Conservation (phyloP, 2,113 vertebrate genomes). For the Hiodon tergisus region DNA sequence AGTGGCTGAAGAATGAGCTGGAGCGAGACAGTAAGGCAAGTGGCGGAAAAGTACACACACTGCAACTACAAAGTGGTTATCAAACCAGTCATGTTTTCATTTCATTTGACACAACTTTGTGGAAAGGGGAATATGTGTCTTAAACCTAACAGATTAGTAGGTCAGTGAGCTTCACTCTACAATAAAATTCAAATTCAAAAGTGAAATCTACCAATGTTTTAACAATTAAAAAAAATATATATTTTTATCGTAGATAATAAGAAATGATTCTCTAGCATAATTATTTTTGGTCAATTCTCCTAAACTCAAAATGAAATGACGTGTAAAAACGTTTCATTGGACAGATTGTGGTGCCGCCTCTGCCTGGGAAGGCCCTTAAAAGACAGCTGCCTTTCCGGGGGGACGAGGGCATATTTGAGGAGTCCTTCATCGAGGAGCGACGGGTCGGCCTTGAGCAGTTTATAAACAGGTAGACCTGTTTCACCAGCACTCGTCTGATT, state of each 20-base stretch:
- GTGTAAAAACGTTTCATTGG: not conserved
- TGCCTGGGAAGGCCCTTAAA: slow-evolving; percentile 96
- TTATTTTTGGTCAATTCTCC: not conserved
- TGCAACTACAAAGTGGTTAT: too few species aligned
- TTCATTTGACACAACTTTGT: too few species aligned
- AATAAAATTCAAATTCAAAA: too few species aligned
- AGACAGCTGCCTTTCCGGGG: slow-evolving; percentile 95
- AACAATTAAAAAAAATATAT: too few species aligned
- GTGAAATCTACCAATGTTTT: too few species aligned
- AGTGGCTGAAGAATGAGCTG: slow-evolving; percentile 98
- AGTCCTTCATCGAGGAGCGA: slow-evolving; percentile 94
- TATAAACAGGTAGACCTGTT: slow-evolving; percentile 88
- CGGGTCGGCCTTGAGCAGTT: slow-evolving; percentile 92
- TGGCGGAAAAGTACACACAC: not conserved
- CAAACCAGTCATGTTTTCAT: too few species aligned
- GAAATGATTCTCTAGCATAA: not conserved
- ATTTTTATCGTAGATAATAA: not conserved
- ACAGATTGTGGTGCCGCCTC: slow-evolving; percentile 94
- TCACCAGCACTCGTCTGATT: not conserved
- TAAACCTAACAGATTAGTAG: too few species aligned
- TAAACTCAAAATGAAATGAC: not conserved
- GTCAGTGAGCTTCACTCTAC: too few species aligned
- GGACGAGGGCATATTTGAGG: slow-evolving; percentile 96
- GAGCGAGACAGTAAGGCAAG: slow-evolving; percentile 98
- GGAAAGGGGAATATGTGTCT: too few species aligned